A percentile compares a stretch with the other conserved stretches of the same genome.
phyloP scores from a whole-genome alignment of 2,113 vertebrate species.

The Dicrurus megarhynchus region DNA sequence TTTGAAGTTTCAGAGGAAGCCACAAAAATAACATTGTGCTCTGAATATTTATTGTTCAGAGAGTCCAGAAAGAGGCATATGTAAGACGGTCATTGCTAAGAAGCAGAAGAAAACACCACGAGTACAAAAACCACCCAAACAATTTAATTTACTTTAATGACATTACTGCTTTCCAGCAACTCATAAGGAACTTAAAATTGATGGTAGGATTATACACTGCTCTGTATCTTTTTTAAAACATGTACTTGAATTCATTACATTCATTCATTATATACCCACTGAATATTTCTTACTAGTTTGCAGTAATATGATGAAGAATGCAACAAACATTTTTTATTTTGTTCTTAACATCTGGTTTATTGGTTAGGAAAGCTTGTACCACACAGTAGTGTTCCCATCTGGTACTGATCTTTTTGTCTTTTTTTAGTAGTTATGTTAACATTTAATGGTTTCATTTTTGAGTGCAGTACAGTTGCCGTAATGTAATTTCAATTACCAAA shows the following conservation, averaged over 20 bases:
- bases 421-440: not conserved
- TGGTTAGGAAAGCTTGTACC: not conserved
- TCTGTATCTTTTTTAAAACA: not conserved
- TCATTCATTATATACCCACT: not conserved
- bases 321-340: not conserved
- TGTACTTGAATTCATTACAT: not conserved
- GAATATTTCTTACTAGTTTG: not conserved
- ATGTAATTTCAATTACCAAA: not conserved
- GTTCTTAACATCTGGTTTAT: not conserved
- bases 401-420: not conserved
- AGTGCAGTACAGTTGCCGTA: not conserved
- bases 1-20: not conserved
- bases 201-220: not conserved
- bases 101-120: not conserved
- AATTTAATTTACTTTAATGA: not conserved
- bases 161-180: not conserved
- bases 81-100: not conserved
- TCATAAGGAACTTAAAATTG: not conserved
- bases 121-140: not conserved
- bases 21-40: not conserved
- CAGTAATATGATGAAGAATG: not conserved
- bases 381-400: not conserved
- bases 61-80: not conserved
- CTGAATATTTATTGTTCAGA: not conserved
- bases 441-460: not conserved